Evolutionary conservation across 2,888 invertebrate species (phyloP).

Genomic region (Eulithis prunata): DNA sequence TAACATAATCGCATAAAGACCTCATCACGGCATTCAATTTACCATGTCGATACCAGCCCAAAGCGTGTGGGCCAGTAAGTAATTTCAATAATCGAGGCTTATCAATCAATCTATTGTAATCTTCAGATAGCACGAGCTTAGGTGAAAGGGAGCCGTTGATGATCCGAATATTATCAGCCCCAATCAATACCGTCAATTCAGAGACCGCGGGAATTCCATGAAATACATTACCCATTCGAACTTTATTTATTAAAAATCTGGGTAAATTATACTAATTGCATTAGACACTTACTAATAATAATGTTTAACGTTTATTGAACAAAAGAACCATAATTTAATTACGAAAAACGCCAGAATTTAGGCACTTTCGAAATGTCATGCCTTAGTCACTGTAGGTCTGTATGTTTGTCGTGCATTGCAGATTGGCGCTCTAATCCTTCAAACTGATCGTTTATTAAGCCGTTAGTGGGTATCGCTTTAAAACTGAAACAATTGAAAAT

Average conservation of each 20-base stretch:
- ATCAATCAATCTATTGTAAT: slow-evolving; percentile 30
- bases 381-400: too few relatives aligned
- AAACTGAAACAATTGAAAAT: too few relatives aligned
- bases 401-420: too few relatives aligned
- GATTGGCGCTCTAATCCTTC: too few relatives aligned
- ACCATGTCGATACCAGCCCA: slow-evolving; percentile 9
- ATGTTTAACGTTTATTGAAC: too few relatives aligned
- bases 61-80: slow-evolving; percentile 17
- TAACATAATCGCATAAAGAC: not conserved
- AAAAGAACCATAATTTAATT: too few relatives aligned
- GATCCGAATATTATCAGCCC: slow-evolving; percentile 17
- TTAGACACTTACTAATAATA: too few relatives aligned
- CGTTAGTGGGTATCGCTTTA: too few relatives aligned
- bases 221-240: slow-evolving; percentile 11
- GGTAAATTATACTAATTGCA: too few relatives aligned
- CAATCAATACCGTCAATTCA: slow-evolving; percentile 22
- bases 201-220: not conserved
- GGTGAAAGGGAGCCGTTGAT: slow-evolving; percentile 19
- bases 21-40: slow-evolving; percentile 13
- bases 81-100: slow-evolving; percentile 20
- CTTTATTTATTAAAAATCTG: not conserved
- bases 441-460: too few relatives aligned
- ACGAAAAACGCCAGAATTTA: too few relatives aligned
- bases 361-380: too few relatives aligned
- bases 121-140: slow-evolving; percentile 12